phyloP scores from a whole-genome alignment of 2,113 vertebrate species.

The Aegotheles bennettii region DNA sequence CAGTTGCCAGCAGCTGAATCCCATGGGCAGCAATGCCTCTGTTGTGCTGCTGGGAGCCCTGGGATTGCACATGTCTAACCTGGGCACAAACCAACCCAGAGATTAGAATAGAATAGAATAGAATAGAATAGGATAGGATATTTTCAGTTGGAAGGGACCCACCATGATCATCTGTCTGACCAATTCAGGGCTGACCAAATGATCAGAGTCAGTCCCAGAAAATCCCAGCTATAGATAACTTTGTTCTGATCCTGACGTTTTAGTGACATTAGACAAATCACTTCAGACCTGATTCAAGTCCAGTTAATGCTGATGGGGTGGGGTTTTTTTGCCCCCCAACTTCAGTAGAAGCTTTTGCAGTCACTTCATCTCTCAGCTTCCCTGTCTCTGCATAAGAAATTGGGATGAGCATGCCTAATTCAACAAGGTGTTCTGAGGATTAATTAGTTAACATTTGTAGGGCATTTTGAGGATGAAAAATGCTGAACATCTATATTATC shows the following conservation, averaged over 20 bases:
- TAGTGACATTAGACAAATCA: neutral
- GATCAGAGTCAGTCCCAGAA: neutral
- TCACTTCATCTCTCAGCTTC: neutral
- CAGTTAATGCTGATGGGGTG: neutral
- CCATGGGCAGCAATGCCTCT: fast-evolving
- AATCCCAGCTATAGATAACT: neutral
- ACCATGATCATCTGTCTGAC: neutral
- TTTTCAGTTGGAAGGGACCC: neutral
- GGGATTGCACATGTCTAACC: neutral
- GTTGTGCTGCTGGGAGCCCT: neutral
- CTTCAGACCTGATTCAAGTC: neutral
- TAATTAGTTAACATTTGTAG: neutral
- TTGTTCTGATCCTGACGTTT: neutral
- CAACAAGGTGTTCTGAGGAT: neutral
- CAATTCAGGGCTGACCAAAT: neutral
- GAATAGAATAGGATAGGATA: neutral
- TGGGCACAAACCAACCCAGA: fast-evolving
- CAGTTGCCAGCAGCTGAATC: neutral
- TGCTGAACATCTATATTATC: neutral
- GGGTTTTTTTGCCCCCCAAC: fast-evolving
- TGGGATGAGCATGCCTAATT: neutral
- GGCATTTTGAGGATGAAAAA: neutral
- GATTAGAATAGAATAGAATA: neutral
- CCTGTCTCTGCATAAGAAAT: neutral
- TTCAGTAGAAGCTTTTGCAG: neutral